Percentiles rank a stretch among this genome's conserved stretches.
phyloP scores from a whole-genome alignment of 2,888 invertebrate species.

The Nyleta sp. region DNA sequence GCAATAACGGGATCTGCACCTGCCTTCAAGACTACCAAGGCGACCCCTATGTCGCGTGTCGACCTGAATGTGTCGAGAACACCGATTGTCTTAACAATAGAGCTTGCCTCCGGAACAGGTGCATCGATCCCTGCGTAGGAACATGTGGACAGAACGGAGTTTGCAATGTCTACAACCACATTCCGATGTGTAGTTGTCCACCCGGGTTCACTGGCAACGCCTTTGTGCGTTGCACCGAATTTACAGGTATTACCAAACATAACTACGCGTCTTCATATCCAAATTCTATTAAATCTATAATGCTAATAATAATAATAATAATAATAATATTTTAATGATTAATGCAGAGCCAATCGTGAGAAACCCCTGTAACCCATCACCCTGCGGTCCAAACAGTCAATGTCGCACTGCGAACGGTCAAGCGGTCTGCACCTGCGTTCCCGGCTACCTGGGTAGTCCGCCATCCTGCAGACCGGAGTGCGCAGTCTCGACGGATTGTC shows the following conservation, averaged over 20 bases:
- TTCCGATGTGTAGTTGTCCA: constrained; percentile 84
- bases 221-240: constrained; percentile 79
- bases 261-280: no score
- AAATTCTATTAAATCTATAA: no score
- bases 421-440: constrained; percentile 86
- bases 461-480: constrained; percentile 91
- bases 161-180: constrained; percentile 89
- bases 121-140: constrained; percentile 91
- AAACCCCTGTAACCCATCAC: constrained; percentile 89
- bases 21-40: constrained; percentile 91
- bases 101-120: constrained; percentile 91
- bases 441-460: constrained; percentile 88
- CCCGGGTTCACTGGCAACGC: constrained; percentile 81
- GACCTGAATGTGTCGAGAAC: constrained; percentile 91
- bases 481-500: constrained; percentile 75
- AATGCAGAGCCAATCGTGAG: constrained; percentile 15
- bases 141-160: constrained; percentile 90
- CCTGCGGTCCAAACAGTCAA: constrained; percentile 85
- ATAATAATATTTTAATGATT: neutral
- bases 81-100: constrained; percentile 89
- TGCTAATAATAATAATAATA: no score
- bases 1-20: constrained; percentile 89
- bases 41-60: constrained; percentile 88
- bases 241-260: constrained; percentile 20
- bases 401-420: constrained; percentile 86